Percentiles rank a stretch among this genome's conserved stretches.
Conservation (phyloP, 2,888 invertebrate genomes). For the Acanthococcus lagerstroemiae region DNA sequence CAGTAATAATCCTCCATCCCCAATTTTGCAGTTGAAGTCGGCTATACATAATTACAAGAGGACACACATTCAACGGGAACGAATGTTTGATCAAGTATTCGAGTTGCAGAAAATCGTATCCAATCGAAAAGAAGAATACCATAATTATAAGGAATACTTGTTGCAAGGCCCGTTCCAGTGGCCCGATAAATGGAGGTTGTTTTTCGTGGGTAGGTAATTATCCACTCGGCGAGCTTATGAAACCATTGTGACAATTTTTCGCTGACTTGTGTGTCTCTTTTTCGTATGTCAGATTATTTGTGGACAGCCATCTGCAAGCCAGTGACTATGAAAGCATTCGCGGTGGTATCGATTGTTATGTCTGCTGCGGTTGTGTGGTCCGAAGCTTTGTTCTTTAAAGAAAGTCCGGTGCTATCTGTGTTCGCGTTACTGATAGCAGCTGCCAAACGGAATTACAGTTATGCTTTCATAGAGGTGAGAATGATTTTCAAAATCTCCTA, state of each 20-base stretch:
- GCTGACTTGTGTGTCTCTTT: constrained; percentile 1
- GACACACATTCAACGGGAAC: constrained; percentile 31
- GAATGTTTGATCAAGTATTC: constrained; percentile 33
- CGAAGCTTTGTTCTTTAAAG: constrained; percentile 94
- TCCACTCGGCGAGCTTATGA: neutral
- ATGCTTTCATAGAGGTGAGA: constrained; percentile 82
- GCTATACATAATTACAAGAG: constrained; percentile 33
- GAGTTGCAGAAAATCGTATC: constrained; percentile 32
- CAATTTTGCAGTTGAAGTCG: constrained; percentile 28
- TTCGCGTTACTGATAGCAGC: constrained; percentile 88
- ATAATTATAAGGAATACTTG: constrained; percentile 29
- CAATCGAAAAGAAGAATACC: constrained; percentile 31
- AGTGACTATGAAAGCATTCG: constrained; percentile 62
- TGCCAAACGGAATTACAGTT: constrained; percentile 73
- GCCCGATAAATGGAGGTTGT: constrained; percentile 26
- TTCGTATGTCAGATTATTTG: constrained; percentile 73
- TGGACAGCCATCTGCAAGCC: constrained; percentile 80
- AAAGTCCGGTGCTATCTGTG: constrained; percentile 81
- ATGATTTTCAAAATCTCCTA: neutral
- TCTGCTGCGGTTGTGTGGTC: constrained; percentile 97
- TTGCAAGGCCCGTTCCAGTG: constrained; percentile 11
- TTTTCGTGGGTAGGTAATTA: constrained; percentile 5
- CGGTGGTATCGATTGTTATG: constrained; percentile 62
- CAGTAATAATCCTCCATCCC: too few relatives aligned
- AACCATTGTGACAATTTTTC: neutral